phyloP scores from a whole-genome alignment of 2,113 vertebrate genomes.

The Mastomys natalensis region DNA sequence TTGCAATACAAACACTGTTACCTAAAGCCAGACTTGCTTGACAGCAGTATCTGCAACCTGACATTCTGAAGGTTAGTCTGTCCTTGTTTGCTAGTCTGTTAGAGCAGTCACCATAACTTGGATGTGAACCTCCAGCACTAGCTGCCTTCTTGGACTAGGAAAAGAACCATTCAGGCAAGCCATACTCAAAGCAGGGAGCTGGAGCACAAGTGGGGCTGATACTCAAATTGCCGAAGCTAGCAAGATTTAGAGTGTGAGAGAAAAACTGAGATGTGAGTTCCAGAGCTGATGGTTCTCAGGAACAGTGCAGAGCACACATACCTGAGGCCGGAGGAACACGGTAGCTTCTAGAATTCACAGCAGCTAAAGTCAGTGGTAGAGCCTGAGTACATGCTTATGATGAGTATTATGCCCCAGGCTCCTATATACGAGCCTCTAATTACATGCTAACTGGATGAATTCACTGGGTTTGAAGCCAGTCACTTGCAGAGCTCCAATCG shows the following conservation, averaged over 20 bases:
- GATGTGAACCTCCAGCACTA: not conserved
- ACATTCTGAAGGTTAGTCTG: not conserved
- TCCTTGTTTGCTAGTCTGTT: not conserved
- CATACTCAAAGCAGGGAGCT: not conserved
- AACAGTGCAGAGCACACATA: not conserved
- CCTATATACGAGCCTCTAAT: not conserved
- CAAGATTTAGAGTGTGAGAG: not conserved
- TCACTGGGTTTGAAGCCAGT: not conserved
- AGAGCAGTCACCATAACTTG: not conserved
- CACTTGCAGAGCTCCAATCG: not conserved
- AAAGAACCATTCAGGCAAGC: not conserved
- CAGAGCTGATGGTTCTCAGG: not conserved
- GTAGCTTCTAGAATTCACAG: not conserved
- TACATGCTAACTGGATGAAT: not conserved
- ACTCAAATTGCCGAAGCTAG: not conserved
- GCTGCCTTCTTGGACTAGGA: not conserved
- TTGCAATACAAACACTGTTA: too few species aligned
- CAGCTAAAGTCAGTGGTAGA: not conserved
- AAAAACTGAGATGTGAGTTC: not conserved
- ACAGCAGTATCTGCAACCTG: not conserved
- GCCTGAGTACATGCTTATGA: not conserved
- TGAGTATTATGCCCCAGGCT: not conserved
- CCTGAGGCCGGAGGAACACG: not conserved
- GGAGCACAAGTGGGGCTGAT: not conserved
- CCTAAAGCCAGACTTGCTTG: not conserved